Base-by-base conservation (phyloP, 1,140 invertebrate genomes). In the Nymphalis io region DNA sequence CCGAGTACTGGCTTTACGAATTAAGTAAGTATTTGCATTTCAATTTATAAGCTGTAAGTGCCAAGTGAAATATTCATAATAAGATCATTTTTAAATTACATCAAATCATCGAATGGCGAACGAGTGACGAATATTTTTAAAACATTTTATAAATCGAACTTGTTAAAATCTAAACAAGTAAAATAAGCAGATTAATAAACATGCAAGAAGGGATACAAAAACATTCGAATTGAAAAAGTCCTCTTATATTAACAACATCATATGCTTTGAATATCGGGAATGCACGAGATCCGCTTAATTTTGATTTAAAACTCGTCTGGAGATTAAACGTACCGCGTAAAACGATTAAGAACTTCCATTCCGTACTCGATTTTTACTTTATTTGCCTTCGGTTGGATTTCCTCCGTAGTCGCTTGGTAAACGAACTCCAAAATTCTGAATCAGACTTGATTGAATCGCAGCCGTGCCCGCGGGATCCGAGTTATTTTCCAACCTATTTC, bases 401-500 rank as follows among this genome's bases (percentile, higher is more conserved):
- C 76, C 74, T 75, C 75, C 78, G 78, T 77, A 69, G 71, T 76
- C 73, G 75, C 77, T 84, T 76, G 70, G 82, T 88, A 87, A 88
- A 90, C 86, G 83, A 87, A 89, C 87, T 87, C 83, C 82, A 75
- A 90, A 88, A 87, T 85, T 87, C 81, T 87, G 87, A 90, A 89
- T 88, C 85, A 82, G 78, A 83, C 76, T 85, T 88, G 87, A 90
- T 90, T 90, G 88, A 89, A 89, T 89, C 84, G 81, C 78, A 83
- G 75, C 74, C 75, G 72, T 80, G 80, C 85, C 85, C 82, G 73
- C 75, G 85, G 88, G 87, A 85, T 79, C 76, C 72, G 74, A 84
- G 87, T 88, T 88, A 85, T 90, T 90, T 90, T 87, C 85, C 87
- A 80, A 86, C 80, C 84, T 88, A 88, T 90, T 90, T 88, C 79